Evolutionary conservation across 1,140 invertebrate species (phyloP).

Genomic region (Rhagoletis zephyria): DNA sequence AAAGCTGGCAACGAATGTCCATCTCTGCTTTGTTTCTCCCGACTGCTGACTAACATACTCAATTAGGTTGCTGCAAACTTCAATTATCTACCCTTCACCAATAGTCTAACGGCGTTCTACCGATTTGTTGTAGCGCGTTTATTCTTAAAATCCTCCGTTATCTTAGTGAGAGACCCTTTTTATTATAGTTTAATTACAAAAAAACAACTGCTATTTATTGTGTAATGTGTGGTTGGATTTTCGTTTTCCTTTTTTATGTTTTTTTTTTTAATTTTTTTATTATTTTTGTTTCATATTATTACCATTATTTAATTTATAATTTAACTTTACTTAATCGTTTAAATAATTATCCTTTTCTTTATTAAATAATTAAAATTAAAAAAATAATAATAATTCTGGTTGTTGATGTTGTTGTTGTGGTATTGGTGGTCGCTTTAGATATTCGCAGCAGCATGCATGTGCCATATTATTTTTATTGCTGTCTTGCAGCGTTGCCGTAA

Average conservation of each 20-base stretch:
- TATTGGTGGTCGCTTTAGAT: conserved; percentile 16
- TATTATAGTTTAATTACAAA: conserved; percentile 14
- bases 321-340: conserved; percentile 73
- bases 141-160: not conserved
- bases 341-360: conserved; percentile 73
- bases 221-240: conserved; percentile 49
- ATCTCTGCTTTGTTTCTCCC: not conserved
- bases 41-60: not conserved
- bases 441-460: conserved; percentile 57
- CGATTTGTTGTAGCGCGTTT: conserved; percentile 6
- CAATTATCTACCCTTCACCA: not conserved
- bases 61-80: not conserved
- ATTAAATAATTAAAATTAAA: conserved; percentile 73
- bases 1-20: not conserved
- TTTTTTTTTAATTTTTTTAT: conserved; percentile 50
- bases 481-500: not conserved
- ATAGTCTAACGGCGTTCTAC: not conserved
- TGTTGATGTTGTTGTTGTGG: conserved; percentile 57
- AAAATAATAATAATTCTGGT: conserved; percentile 61
- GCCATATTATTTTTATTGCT: not conserved
- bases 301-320: conserved; percentile 66
- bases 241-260: conserved; percentile 56
- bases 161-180: not conserved
- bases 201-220: conserved; percentile 40
- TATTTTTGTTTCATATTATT: conserved; percentile 59